Evolutionary conservation across 2,888 invertebrate species (phyloP), one percentile per base, ranked within the genome.

Genomic region (Sesia apiformis): DNA sequence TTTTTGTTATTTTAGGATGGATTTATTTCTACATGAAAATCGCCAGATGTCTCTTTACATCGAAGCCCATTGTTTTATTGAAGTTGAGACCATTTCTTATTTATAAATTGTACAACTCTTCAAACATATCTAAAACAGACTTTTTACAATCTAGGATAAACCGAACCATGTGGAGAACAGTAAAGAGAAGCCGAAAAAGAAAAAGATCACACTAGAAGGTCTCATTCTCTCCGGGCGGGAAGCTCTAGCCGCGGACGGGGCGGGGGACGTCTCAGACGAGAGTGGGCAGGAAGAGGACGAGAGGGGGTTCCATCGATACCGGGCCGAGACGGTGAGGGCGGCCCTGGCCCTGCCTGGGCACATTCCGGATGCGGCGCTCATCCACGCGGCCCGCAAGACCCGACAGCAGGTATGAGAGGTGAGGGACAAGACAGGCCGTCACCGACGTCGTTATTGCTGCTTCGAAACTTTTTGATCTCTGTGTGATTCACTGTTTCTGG

Each of bases 311-410:
- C 89, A 87, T 74, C 78, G 69, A 71, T 88, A 86, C 78, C 88
- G 86, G 57, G 84, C 89, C 55, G 95, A 95, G 74, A 92, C 94
- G 61, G 93, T 96, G 69, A 94, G 95, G 74, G 93, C 94, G 67
- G 93, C 96, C 66, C 88, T 97, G 60, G 78, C 83, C 52, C 94
- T 94, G 83, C 94, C 95, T 73, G 98, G 98, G 8, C 94, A 94
- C 64, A 98, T 98, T 74, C 98, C 99, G 5, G 98, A 99, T 90
- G 98, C 99, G 5, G 97, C 97, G 54, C 95, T 98, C 91, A 99
- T 99, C 78, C 98, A 98, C 89, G 97, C 97, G 63, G 98, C 98
- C 6, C 92, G 98, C 72, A 99, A 99, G 86, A 93, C 96, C 60
- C 91, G 99, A 69, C 98, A 98, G 88, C 93, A 96, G 90, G 97